These are phyloP conservation scores for Sprattus sprattus DNA, from an alignment of 2,113 vertebrate genomes.

Conservation along the genomic window DNA sequence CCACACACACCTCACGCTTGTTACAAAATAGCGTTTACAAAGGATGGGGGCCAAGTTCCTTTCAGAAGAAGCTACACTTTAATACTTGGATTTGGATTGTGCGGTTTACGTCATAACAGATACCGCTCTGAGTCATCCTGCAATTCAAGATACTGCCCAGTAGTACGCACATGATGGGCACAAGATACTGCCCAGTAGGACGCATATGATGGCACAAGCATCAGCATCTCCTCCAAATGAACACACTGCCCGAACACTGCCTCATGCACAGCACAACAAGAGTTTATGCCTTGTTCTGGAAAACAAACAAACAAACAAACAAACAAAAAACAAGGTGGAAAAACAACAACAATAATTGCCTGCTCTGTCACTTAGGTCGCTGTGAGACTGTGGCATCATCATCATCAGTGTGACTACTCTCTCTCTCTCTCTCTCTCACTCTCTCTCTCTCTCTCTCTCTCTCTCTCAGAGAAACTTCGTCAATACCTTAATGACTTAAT, in stretches of 20 bases:
- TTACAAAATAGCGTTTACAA: not conserved
- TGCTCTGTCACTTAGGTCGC: not conserved
- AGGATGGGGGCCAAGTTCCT: no score
- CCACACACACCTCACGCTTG: no score
- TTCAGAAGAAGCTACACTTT: not conserved
- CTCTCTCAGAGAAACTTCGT: slow-evolving; percentile 82
- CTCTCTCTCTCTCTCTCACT: slow-evolving; percentile 30
- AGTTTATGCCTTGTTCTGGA: not conserved
- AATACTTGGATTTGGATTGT: not conserved
- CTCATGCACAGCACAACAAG: no score
- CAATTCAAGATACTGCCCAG: no score
- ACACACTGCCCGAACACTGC: no score
- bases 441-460: slow-evolving; percentile 18
- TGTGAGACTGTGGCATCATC: not conserved
- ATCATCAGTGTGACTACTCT: not conserved
- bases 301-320: not conserved
- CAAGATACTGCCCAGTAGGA: no score
- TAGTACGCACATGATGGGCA: no score
- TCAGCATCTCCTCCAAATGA: no score
- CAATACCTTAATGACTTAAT: slow-evolving; percentile 96
- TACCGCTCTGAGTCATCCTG: no score
- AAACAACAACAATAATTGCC: not conserved
- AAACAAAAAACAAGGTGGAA: not conserved
- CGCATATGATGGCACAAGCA: no score
- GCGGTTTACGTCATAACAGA: no score